phyloP scores from a whole-genome alignment of 2,797 vertebrate species.

The Myioborus melanocephalus region DNA sequence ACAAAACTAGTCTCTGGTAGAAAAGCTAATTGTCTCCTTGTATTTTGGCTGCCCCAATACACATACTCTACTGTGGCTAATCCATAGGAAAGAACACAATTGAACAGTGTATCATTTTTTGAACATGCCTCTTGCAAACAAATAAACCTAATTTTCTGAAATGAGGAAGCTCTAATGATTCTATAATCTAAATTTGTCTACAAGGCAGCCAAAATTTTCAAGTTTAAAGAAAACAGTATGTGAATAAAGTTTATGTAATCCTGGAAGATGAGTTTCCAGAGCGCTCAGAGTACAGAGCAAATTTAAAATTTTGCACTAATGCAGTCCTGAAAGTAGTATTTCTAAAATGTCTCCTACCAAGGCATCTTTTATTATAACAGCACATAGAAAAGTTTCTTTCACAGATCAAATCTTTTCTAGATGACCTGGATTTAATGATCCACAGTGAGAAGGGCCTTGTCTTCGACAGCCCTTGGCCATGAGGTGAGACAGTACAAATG shows the following conservation, averaged over 20 bases:
- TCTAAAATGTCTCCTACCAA: not conserved
- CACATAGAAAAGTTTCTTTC: not conserved
- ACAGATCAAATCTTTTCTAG: not conserved
- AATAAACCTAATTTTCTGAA: not conserved
- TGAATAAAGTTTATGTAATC: not conserved
- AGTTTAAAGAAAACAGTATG: not conserved
- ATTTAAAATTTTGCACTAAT: not conserved
- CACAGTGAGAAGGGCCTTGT: not conserved
- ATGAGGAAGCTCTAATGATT: not conserved
- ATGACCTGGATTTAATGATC: not conserved
- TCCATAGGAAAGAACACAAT: not conserved
- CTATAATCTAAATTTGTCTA: not conserved
- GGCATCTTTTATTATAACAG: not conserved
- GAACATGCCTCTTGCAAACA: not conserved
- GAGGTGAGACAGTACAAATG: not conserved
- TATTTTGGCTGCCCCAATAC: constrained; percentile 42
- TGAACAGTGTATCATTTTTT: not conserved
- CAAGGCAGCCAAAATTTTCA: not conserved
- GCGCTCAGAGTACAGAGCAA: not conserved
- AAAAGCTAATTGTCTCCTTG: constrained; percentile 31
- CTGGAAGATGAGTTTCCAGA: not conserved
- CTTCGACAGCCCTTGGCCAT: not conserved
- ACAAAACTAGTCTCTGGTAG: constrained; percentile 43
- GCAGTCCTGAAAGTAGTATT: not conserved
- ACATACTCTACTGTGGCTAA: not conserved